These are phyloP conservation scores for Sebastiscus tertius DNA, from an alignment of 2,797 vertebrate species.

Conservation along the genomic window DNA sequence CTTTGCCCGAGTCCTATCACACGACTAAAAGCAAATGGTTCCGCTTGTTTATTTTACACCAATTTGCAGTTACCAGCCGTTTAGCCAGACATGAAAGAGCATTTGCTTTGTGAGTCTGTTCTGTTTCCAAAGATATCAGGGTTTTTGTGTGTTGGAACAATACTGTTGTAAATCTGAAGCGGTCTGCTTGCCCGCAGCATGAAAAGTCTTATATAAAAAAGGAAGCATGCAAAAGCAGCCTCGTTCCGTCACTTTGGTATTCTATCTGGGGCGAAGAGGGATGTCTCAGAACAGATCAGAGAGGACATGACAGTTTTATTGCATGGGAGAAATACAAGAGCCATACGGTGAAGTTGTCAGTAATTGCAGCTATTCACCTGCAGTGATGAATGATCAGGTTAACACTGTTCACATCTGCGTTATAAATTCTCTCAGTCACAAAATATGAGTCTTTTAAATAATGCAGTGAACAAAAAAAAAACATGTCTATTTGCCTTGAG, in stretches of 20 bases:
- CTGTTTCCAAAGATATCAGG: constrained; percentile 45
- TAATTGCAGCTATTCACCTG: constrained; percentile 26
- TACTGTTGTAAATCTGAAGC: constrained; percentile 13
- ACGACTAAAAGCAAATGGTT: constrained; percentile 36
- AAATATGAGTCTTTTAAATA: constrained; percentile 8
- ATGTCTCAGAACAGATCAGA: constrained; percentile 33
- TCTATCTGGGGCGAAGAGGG: constrained; percentile 45
- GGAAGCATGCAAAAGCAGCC: constrained; percentile 45
- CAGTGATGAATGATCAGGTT: constrained; percentile 17
- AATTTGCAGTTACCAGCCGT: constrained; percentile 60
- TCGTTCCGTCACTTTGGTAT: constrained; percentile 46
- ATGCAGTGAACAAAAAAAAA: not conserved
- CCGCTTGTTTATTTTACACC: constrained; percentile 62
- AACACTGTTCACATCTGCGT: not conserved
- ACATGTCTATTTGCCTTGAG: not conserved
- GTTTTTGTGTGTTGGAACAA: constrained; percentile 37
- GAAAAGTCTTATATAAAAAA: constrained; percentile 30
- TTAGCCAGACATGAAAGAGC: constrained; percentile 44
- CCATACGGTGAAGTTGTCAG: not conserved
- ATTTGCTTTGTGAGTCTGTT: constrained; percentile 46
- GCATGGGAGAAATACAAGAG: constrained; percentile 10
- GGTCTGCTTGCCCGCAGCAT: constrained; percentile 38
- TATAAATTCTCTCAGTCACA: not conserved
- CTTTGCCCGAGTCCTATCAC: constrained; percentile 66
- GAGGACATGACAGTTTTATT: constrained; percentile 48